Evolutionary conservation across 2,797 vertebrate genomes (phyloP).

Genomic region (Kryptopterus vitreolus): DNA sequence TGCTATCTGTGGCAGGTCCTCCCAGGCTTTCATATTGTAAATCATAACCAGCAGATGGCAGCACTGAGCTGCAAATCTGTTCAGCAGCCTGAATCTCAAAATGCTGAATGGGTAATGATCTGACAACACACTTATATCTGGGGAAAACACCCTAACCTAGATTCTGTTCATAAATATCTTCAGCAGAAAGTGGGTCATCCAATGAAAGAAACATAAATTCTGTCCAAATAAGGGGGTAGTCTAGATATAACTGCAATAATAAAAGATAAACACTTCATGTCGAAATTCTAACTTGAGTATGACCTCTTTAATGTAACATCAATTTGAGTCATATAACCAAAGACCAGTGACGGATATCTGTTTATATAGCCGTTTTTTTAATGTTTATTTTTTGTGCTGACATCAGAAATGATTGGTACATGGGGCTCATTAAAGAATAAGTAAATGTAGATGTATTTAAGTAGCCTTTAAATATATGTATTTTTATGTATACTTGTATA

Average conservation of each 20-base stretch:
- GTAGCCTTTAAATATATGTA: too few relatives aligned
- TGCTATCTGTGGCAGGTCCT: too few relatives aligned
- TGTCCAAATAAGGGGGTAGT: not conserved
- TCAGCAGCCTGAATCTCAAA: not conserved
- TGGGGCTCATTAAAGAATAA: not conserved
- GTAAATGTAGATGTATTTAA: not conserved
- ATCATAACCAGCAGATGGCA: constrained; percentile 35
- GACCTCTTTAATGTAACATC: not conserved
- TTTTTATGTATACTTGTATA: too few relatives aligned
- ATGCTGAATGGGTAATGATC: not conserved
- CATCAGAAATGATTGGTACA: too few relatives aligned
- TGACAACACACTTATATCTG: not conserved
- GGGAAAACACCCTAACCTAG: not conserved
- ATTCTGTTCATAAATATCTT: constrained; percentile 1
- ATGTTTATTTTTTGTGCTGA: too few relatives aligned
- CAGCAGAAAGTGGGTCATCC: constrained; percentile 13
- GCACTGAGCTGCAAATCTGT: constrained; percentile 18
- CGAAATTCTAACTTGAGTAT: not conserved
- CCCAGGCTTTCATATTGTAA: too few relatives aligned
- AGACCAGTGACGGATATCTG: not conserved
- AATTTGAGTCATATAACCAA: not conserved
- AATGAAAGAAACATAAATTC: not conserved
- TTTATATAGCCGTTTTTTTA: not conserved
- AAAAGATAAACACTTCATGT: not conserved
- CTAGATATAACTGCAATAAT: not conserved